Evolutionary conservation across 2,797 vertebrate genomes (phyloP), one percentile per base, ranked within the genome.

Genomic region (Spheniscus humboldti): DNA sequence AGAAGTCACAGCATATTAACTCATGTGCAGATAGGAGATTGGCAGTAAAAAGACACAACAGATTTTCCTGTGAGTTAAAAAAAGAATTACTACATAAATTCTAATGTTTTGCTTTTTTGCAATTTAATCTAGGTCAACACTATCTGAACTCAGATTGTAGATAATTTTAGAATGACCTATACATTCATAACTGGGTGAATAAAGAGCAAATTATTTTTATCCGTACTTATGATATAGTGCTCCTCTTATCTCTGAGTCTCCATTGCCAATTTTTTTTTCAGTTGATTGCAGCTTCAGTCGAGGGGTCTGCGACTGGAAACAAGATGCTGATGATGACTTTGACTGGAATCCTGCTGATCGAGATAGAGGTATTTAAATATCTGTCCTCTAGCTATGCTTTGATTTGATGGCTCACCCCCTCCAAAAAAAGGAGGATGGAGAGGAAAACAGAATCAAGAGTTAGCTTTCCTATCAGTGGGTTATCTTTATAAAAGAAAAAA

Each of bases 211-310:
- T 57, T 63, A 9, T 67, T 96, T 98, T 81, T 90, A 43, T 55
- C 6, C 63, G 14, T 81, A 41, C 35, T 86, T 84, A 63, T 30
- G 15, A 41, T 30, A 37, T 2, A 86, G 10, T 47, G 18, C 4
- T 95, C 5, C 39, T 94, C 20, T 90, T 77, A 93, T 79, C 95
- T 98, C 31, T 57, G 18, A 50, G 28, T 45, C 25, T 85, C 10
- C 25, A 27, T 25, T 86, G 59, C 23, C 71, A 11, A 27, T 79
- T 75, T 98, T 98, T 98, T 98, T 98, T 98, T 93, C 99, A 85
- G 98, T 99, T 95, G 99, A 99, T 94, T 99, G 99, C 96, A 99
- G 98, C 97, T 99, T 99, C 96, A 98, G 99, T 85, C 98, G 96
- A 71, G 99, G 99, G 25, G 97, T 98, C 35, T 99, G 99, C 84